Conservation (phyloP, 2,888 invertebrate genomes). For the Dinocampus coccinellae region DNA sequence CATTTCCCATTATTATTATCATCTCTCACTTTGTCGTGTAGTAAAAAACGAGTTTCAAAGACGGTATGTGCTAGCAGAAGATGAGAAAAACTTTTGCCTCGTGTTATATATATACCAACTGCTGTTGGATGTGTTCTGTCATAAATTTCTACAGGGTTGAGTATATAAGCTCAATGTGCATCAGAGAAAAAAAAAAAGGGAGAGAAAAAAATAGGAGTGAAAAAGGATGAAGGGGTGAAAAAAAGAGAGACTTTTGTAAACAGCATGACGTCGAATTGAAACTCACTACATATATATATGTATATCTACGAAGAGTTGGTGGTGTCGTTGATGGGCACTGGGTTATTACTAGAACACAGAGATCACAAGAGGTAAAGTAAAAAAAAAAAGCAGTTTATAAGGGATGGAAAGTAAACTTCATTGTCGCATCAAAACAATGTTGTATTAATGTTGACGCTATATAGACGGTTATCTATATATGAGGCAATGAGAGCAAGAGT, state of each 20-base stretch:
- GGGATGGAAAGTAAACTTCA: not conserved
- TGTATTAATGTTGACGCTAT: not conserved
- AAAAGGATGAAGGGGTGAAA: too few relatives aligned
- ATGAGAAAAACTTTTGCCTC: not conserved
- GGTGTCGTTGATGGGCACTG: not conserved
- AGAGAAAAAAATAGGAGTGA: not conserved
- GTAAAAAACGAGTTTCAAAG: not conserved
- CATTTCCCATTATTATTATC: not conserved
- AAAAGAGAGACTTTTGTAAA: constrained; percentile 1
- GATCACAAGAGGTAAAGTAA: not conserved
- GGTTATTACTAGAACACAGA: not conserved
- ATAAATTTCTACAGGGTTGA: not conserved
- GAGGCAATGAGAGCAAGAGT: too few relatives aligned
- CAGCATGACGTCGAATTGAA: constrained; percentile 4
- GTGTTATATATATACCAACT: not conserved
- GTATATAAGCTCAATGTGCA: not conserved
- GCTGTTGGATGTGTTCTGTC: not conserved
- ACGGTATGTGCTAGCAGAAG: not conserved
- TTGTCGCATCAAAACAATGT: not conserved
- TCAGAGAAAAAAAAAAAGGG: not conserved
- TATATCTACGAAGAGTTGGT: not conserved
- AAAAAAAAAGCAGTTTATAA: not conserved
- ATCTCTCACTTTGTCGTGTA: not conserved
- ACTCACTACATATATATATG: not conserved
- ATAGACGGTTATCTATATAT: too few relatives aligned